Evolutionary conservation across 2,797 vertebrate species (phyloP).

Genomic region (Rhinogobio ventralis): DNA sequence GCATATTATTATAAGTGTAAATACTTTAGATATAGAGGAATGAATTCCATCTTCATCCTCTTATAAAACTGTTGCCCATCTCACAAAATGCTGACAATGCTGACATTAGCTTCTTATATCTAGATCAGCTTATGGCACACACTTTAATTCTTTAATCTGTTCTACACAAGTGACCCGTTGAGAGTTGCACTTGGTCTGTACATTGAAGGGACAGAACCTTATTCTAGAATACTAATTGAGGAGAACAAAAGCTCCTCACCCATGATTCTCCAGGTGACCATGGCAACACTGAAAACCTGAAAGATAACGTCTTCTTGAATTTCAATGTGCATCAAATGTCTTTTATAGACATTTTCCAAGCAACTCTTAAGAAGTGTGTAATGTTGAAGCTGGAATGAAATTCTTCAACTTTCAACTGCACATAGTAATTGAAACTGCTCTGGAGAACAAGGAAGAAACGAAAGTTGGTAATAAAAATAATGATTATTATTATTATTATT

Average conservation of each 20-base stretch:
- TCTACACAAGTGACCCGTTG: conserved; percentile 42
- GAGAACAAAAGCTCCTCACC: conserved; percentile 49
- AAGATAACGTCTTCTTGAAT: conserved; percentile 55
- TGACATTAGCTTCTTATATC: conserved; percentile 64
- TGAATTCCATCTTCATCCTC: conserved; percentile 36
- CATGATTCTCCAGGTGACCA: conserved; percentile 48
- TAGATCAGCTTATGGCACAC: conserved; percentile 62
- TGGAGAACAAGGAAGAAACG: not conserved
- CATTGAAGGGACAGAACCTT: conserved; percentile 18
- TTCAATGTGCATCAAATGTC: conserved; percentile 32
- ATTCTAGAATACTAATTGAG: conserved; percentile 53
- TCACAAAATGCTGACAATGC: conserved; percentile 61
- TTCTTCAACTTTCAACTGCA: not conserved
- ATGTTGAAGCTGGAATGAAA: not conserved
- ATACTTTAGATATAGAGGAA: conserved; percentile 1
- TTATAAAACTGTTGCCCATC: conserved; percentile 38
- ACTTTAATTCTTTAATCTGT: conserved; percentile 63
- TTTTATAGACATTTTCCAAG: not conserved
- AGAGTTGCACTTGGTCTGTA: conserved; percentile 32
- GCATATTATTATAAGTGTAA: not conserved
- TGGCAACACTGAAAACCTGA: conserved; percentile 58
- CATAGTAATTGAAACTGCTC: not conserved
- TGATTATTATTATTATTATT: too few species aligned
- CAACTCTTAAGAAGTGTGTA: not conserved
- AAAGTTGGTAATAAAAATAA: not conserved